phyloP scores from a whole-genome alignment of 2,113 vertebrate genomes.

The Arvicanthis niloticus region DNA sequence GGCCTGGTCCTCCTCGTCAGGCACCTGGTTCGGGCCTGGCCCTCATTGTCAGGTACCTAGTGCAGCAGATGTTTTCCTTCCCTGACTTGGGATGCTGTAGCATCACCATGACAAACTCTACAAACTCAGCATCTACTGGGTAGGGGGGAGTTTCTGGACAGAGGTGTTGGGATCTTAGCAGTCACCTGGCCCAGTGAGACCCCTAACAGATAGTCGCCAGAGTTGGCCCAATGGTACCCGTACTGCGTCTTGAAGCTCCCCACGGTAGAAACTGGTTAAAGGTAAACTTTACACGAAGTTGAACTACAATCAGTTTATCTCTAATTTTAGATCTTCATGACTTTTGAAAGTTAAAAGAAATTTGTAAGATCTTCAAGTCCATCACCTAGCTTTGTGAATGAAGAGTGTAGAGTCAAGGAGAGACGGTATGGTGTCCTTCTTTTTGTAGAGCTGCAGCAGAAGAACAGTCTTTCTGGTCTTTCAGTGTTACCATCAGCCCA shows the following conservation, averaged over 20 bases:
- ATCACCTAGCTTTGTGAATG: not conserved
- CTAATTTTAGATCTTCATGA: not conserved
- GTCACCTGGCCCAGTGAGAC: not conserved
- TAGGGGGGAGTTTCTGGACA: not conserved
- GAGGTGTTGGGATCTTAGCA: not conserved
- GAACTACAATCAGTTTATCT: not conserved
- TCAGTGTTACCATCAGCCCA: not conserved
- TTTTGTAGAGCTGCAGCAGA: not conserved
- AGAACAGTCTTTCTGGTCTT: not conserved
- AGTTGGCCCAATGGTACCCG: not conserved
- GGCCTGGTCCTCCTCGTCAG: not conserved
- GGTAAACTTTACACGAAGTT: constrained; percentile 23
- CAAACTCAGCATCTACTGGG: not conserved
- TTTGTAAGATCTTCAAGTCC: not conserved
- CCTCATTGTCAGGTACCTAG: not conserved
- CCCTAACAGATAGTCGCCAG: not conserved
- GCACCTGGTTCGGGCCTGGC: not conserved
- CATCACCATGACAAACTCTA: not conserved
- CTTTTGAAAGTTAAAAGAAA: not conserved
- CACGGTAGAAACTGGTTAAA: not conserved
- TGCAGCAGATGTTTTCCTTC: not conserved
- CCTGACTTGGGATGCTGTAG: not conserved
- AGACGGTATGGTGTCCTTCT: not conserved
- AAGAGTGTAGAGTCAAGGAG: not conserved
- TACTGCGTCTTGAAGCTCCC: not conserved